Percentiles rank a stretch among this genome's conserved stretches.
Evolutionary conservation across 2,888 invertebrate species (phyloP).

Genomic region (Phyllotreta striolata): DNA sequence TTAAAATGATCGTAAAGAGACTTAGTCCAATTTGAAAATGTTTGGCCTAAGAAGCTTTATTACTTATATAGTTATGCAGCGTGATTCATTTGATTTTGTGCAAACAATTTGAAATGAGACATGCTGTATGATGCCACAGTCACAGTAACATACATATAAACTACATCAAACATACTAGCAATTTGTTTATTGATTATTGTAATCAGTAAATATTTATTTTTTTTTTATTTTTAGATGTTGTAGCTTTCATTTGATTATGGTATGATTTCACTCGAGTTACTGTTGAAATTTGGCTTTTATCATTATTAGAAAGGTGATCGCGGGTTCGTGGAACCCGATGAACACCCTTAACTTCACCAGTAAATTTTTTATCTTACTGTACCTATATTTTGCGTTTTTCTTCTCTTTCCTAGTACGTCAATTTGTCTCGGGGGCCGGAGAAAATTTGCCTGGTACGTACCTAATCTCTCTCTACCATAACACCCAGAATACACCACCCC

Average conservation of each 20-base stretch:
- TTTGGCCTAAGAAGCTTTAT: constrained; percentile 17
- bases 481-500: constrained; percentile 61
- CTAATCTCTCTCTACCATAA: constrained; percentile 58
- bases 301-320: constrained; percentile 30
- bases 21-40: constrained; percentile 13
- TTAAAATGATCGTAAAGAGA: neutral
- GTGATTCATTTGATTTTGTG: constrained; percentile 10
- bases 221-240: constrained; percentile 59
- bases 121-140: constrained; percentile 52
- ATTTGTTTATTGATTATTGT: constrained; percentile 55
- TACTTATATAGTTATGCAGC: constrained; percentile 10
- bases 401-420: constrained; percentile 65
- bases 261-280: constrained; percentile 58
- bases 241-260: constrained; percentile 57
- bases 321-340: constrained; percentile 27
- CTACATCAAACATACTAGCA: constrained; percentile 60
- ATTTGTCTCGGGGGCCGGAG: constrained; percentile 65
- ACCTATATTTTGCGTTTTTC: constrained; percentile 64
- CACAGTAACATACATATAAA: constrained; percentile 61
- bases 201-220: constrained; percentile 57
- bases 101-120: constrained; percentile 9
- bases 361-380: constrained; percentile 59
- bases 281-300: constrained; percentile 56
- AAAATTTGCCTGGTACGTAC: constrained; percentile 64
- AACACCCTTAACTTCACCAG: constrained; percentile 44